phyloP scores from a whole-genome alignment of 2,113 vertebrate species.

The Alouatta palliata region DNA sequence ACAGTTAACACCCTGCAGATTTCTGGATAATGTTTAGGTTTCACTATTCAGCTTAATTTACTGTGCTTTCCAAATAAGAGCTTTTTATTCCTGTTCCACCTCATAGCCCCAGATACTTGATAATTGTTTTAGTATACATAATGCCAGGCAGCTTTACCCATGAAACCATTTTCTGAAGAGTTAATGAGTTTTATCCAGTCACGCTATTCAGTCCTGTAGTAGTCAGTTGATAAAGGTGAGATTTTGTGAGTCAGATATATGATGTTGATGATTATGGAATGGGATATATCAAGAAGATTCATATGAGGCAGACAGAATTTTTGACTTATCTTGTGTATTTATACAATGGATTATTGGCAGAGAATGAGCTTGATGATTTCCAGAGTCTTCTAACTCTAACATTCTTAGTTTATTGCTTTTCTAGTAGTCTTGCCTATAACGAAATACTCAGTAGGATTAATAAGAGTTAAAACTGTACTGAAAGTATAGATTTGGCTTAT shows the following conservation, averaged over 20 bases:
- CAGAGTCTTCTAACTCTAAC: background rate
- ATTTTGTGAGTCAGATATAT: background rate
- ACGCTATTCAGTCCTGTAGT: background rate
- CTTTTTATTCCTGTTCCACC: background rate
- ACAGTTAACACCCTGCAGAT: accelerated
- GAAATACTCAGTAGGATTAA: background rate
- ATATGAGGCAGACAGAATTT: background rate
- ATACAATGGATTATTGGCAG: background rate
- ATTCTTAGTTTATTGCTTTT: conserved; percentile 5
- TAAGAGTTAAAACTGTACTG: conserved; percentile 18
- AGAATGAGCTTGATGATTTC: background rate
- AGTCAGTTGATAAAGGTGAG: background rate
- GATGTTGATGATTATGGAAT: background rate
- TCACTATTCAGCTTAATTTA: background rate
- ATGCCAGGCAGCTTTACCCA: background rate
- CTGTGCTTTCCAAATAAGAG: background rate
- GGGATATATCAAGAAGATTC: background rate
- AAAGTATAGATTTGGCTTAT: background rate
- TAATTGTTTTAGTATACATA: background rate
- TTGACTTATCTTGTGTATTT: background rate
- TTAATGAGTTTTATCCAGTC: background rate
- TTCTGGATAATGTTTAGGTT: background rate
- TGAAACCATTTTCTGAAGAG: background rate
- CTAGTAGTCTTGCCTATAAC: background rate
- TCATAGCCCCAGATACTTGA: background rate